These are phyloP conservation scores for Nymphicus hollandicus DNA, from an alignment of 2,113 vertebrate genomes.

Conservation along the genomic window DNA sequence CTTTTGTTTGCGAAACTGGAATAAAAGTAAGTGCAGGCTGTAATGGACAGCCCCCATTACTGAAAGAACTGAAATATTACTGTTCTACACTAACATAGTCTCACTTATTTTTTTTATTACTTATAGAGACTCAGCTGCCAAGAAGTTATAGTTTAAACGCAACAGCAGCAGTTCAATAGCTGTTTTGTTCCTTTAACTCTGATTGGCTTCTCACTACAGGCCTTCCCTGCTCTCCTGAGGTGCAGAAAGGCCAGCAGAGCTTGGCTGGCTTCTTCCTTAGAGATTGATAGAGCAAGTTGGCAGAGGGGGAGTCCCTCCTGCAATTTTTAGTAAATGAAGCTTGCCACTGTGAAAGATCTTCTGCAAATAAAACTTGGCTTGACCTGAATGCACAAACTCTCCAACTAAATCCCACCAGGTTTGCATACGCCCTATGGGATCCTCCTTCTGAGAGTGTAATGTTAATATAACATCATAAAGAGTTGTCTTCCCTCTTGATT, in stretches of 20 bases:
- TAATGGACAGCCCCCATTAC: not conserved
- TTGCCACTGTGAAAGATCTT: not conserved
- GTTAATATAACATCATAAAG: not conserved
- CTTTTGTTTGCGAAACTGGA: not conserved
- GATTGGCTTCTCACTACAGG: not conserved
- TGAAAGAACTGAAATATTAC: not conserved
- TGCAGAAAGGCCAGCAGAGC: not conserved
- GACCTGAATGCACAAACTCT: not conserved
- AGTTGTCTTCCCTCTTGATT: not conserved
- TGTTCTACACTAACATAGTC: not conserved
- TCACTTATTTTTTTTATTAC: not conserved
- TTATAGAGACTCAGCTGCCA: not conserved
- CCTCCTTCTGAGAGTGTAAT: not conserved
- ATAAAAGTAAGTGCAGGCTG: not conserved
- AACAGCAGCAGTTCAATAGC: not conserved
- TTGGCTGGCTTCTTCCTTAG: not conserved
- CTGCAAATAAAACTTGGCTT: not conserved
- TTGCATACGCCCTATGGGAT: not conserved
- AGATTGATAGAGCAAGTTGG: rapidly evolving
- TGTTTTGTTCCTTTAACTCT: not conserved
- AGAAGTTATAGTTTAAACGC: not conserved
- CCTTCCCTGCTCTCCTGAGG: not conserved
- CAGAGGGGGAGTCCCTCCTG: not conserved
- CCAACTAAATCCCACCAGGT: not conserved
- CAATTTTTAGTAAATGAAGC: not conserved